Conservation (phyloP, 2,888 invertebrate genomes). For the Eristalis tenax region DNA sequence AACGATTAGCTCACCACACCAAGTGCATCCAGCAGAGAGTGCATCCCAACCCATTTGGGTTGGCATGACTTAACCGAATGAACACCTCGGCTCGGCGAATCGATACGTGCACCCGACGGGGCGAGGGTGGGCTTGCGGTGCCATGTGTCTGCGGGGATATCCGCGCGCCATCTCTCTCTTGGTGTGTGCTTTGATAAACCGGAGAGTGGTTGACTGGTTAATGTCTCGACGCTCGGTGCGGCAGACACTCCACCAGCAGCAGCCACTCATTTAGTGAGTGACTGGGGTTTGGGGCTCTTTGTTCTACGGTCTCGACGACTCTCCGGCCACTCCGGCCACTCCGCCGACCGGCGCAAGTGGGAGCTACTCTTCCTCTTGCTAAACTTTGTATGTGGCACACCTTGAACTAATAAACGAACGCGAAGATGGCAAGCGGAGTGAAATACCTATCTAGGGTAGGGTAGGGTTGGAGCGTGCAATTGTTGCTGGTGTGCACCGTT, state of each 20-base stretch:
- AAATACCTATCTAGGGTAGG: slow-evolving; percentile 70
- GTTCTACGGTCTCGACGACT: slow-evolving; percentile 46
- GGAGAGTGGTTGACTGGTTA: slow-evolving; percentile 70
- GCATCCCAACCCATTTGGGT: slow-evolving; percentile 57
- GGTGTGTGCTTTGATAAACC: slow-evolving; percentile 54
- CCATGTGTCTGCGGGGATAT: slow-evolving; percentile 20
- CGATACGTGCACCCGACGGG: slow-evolving; percentile 15
- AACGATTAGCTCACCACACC: slow-evolving; percentile 70
- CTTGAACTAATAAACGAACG: slow-evolving; percentile 69
- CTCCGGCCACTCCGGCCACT: slow-evolving; percentile 1
- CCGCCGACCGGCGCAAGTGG: not conserved
- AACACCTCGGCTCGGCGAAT: slow-evolving; percentile 44
- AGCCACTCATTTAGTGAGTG: slow-evolving; percentile 38
- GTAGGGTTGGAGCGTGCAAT: slow-evolving; percentile 57
- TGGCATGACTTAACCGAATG: slow-evolving; percentile 46
- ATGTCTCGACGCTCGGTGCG: slow-evolving; percentile 59
- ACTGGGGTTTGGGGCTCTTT: slow-evolving; percentile 53
- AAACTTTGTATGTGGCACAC: slow-evolving; percentile 65
- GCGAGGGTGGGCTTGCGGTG: not conserved
- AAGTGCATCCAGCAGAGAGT: slow-evolving; percentile 60
- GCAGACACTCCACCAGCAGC: slow-evolving; percentile 44
- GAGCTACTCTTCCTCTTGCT: slow-evolving; percentile 1
- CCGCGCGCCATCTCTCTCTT: slow-evolving; percentile 16
- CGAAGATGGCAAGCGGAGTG: slow-evolving; percentile 64
- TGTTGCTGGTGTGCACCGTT: slow-evolving; percentile 51